Conservation (phyloP, 2,797 vertebrate genomes). For the Gorsachius magnificus region DNA sequence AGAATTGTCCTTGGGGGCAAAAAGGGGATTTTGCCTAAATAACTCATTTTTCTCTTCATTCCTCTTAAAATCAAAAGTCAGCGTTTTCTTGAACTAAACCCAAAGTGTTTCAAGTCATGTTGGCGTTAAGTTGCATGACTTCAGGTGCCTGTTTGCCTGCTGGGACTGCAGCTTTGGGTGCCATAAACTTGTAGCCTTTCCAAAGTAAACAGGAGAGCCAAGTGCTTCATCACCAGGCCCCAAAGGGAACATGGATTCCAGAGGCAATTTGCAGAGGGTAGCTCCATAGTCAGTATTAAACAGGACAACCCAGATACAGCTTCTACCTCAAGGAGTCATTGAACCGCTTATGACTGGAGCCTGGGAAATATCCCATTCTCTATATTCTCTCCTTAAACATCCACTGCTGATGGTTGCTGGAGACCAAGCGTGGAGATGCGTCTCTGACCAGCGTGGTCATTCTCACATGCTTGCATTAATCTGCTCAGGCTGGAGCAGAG, state of each 20-base stretch:
- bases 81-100: background rate
- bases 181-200: background rate
- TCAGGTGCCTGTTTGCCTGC: background rate
- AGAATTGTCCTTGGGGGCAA: background rate
- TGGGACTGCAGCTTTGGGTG: background rate
- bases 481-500: too few relatives aligned
- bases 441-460: background rate
- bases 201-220: background rate
- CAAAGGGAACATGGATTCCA: background rate
- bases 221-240: background rate
- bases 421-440: background rate
- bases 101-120: background rate
- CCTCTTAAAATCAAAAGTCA: background rate
- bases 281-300: background rate
- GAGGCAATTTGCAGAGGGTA: background rate
- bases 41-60: background rate
- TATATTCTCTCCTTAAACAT: background rate
- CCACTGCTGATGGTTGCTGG: background rate
- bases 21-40: background rate
- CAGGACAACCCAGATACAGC: background rate
- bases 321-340: background rate
- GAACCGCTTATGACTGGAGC: rapidly evolving
- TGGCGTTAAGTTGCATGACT: background rate
- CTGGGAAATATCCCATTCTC: background rate
- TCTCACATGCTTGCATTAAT: background rate